Conservation (phyloP, 2,113 vertebrate species). For the Camelus bactrianus region DNA sequence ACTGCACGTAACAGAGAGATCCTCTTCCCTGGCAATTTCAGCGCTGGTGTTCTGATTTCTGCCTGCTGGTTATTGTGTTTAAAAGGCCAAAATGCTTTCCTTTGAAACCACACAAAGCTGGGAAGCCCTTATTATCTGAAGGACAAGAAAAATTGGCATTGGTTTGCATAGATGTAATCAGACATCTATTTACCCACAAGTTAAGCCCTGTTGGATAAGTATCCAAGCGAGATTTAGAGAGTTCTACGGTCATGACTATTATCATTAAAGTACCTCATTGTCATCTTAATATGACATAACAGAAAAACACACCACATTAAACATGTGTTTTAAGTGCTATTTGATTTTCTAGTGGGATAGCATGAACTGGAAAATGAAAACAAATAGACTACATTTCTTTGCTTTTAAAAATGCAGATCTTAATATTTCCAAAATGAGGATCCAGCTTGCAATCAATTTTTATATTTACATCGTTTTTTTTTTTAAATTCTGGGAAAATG, state of each 20-base stretch:
- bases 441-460: background rate
- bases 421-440: constrained; percentile 50
- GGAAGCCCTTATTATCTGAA: constrained; percentile 56
- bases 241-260: constrained; percentile 47
- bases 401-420: constrained; percentile 29
- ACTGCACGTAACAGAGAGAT: background rate
- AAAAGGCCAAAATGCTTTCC: constrained; percentile 40
- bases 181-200: constrained; percentile 63
- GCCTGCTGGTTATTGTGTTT: background rate
- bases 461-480: background rate
- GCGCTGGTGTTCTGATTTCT: background rate
- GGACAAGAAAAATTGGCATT: constrained; percentile 58
- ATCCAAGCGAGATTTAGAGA: constrained; percentile 65
- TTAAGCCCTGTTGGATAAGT: constrained; percentile 53
- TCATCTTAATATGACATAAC: constrained; percentile 40
- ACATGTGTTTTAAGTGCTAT: constrained; percentile 49
- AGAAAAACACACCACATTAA: constrained; percentile 53
- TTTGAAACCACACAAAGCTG: constrained; percentile 35
- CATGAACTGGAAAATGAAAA: constrained; percentile 37
- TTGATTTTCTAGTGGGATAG: constrained; percentile 57
- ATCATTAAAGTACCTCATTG: constrained; percentile 63
- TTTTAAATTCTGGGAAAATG: background rate
- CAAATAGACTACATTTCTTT: background rate
- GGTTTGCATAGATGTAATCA: constrained; percentile 54
- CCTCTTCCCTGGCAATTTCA: background rate